Evolutionary conservation across 2,113 vertebrate genomes (phyloP).

Genomic region (Pipra filicauda): DNA sequence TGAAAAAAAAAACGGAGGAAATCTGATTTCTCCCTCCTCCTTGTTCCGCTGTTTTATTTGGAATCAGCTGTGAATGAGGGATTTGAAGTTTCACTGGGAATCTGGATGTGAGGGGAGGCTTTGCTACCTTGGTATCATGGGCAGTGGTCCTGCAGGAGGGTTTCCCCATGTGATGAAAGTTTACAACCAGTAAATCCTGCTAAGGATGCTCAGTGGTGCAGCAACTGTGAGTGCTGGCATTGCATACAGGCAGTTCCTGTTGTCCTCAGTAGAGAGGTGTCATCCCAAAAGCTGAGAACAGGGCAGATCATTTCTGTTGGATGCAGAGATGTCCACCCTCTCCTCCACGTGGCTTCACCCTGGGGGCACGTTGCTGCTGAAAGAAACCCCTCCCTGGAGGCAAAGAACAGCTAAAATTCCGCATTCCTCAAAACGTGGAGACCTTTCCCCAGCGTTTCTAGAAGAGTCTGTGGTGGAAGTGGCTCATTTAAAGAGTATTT

Average conservation of each 20-base stretch:
- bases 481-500: neutral
- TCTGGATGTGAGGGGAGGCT: neutral
- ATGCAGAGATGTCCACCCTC: neutral
- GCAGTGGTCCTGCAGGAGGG: neutral
- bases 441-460: neutral
- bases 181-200: neutral
- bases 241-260: rapidly evolving
- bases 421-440: neutral
- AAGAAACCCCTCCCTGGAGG: neutral
- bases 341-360: neutral
- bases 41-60: neutral
- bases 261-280: neutral
- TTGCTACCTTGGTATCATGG: rapidly evolving
- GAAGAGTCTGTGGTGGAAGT: neutral
- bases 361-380: neutral
- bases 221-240: neutral
- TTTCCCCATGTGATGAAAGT: neutral
- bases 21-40: neutral
- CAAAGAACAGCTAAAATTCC: neutral
- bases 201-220: neutral
- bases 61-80: neutral
- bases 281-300: neutral
- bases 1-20: neutral
- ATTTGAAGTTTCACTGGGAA: neutral
- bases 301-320: neutral